A percentile compares a stretch with the other conserved stretches of the same genome.
Evolutionary conservation across 2,888 invertebrate species (phyloP).

Genomic region (Chymomyza caudatula): DNA sequence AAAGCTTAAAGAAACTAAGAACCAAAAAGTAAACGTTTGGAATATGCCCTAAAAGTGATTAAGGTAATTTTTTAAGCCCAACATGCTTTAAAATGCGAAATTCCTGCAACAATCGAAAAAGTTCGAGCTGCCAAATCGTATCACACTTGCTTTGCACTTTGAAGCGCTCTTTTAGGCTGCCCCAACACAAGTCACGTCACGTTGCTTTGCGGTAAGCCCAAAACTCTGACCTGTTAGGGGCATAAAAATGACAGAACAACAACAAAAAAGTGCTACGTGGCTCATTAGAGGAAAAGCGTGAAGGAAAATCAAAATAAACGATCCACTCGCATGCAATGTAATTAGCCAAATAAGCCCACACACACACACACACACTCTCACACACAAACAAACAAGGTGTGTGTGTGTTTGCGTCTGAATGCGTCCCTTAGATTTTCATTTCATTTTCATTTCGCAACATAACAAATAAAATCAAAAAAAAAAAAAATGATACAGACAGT

Average conservation of each 20-base stretch:
- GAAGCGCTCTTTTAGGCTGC: not conserved
- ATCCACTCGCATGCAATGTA: constrained; percentile 7
- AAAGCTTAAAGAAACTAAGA: too few relatives aligned
- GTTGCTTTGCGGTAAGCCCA: constrained; percentile 35
- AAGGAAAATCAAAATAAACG: constrained; percentile 1
- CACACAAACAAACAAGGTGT: not conserved
- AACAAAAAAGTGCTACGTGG: constrained; percentile 54
- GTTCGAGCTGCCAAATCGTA: not conserved
- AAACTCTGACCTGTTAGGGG: constrained; percentile 49
- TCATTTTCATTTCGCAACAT: not conserved
- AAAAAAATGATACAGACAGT: too few relatives aligned
- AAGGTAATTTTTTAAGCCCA: not conserved
- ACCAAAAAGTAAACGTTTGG: too few relatives aligned
- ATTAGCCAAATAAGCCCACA: constrained; percentile 4
- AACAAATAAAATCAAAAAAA: not conserved
- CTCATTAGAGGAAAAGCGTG: constrained; percentile 40
- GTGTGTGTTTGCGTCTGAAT: not conserved
- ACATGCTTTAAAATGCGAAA: too few relatives aligned
- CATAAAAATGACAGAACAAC: constrained; percentile 13
- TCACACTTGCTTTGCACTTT: constrained; percentile 48
- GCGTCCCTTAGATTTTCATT: not conserved
- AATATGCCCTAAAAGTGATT: too few relatives aligned
- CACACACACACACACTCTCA: not conserved
- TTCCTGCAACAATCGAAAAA: not conserved
- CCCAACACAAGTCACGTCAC: constrained; percentile 37